Evolutionary conservation across 1,140 invertebrate genomes (phyloP), one percentile per base, ranked within the genome.

Genomic region (Zaprionus gabonicus): DNA sequence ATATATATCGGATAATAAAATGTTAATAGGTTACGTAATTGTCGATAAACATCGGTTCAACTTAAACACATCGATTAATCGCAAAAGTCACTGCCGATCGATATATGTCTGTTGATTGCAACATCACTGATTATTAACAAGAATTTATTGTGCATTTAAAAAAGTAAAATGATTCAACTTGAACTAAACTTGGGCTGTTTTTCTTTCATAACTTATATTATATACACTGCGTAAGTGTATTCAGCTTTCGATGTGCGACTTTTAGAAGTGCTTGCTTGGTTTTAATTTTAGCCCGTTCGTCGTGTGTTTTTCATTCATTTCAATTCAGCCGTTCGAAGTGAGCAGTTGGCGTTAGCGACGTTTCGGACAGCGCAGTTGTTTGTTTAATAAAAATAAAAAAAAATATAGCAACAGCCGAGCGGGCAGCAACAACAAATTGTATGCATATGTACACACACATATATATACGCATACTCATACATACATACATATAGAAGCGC

Each of bases 271-370:
- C 58, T 58, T 56, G 25, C 55, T 69, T 49, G 76, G 31, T 49
- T 72, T 70, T 88, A 82, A 72, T 81, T 87, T 83, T 75, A 85
- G 83, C 83, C 81, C 64, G 71, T 73, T 72, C 46, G 67, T 64
- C 83, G 82, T 58, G 72, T 63, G 64, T 73, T 60, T 82, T 78
- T 81, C 79, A 91, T 92, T 92, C 88, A 92, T 88, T 92, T 92
- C 81, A 82, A 76, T 92, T 92, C 80, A 80, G 82, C 76, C 78
- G 82, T 76, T 85, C 63, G 49, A 73, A 57, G 67, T 73, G 73
- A 71, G 63, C 68, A 70, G 81, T 90, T 76, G 74, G 27, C 55
- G 57, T 76, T 46, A 46, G 44, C 49, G 55, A 58, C 63, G 73
- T 71, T 36, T 71, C 69, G 73, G 83, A 82, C 83, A 78, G 68